Percentiles rank a stretch among this genome's conserved stretches.
Conservation (phyloP, 2,797 vertebrate genomes). For the Tenualosa ilisha region DNA sequence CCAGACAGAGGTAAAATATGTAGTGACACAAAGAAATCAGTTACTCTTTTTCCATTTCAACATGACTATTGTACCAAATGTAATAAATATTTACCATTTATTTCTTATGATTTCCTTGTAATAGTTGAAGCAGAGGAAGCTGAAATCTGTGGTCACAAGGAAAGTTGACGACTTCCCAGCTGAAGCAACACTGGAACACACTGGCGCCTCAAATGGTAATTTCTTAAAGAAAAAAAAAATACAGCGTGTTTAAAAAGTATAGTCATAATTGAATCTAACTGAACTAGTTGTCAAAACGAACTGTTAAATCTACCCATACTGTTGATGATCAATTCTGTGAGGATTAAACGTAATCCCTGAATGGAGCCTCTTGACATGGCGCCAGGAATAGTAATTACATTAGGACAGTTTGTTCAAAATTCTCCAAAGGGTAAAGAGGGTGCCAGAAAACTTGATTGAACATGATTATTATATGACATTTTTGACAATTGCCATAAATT, state of each 20-base stretch:
- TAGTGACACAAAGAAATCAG: neutral
- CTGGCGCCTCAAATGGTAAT: neutral
- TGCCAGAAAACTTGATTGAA: neutral
- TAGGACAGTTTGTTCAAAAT: neutral
- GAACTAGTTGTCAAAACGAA: neutral
- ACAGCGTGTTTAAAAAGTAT: neutral
- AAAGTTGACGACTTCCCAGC: slow-evolving; percentile 56
- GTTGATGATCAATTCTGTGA: neutral
- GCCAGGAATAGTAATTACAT: neutral
- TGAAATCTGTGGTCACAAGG: slow-evolving; percentile 61
- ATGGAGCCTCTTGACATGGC: neutral
- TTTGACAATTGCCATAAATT: neutral
- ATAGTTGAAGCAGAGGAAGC: slow-evolving; percentile 64
- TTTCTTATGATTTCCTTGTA: neutral
- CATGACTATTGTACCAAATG: neutral
- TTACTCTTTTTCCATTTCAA: neutral
- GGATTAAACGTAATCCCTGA: neutral
- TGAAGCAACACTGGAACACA: neutral
- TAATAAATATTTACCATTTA: neutral
- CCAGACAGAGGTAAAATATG: slow-evolving; percentile 82
- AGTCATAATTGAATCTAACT: neutral
- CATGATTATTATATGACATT: neutral
- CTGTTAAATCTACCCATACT: neutral
- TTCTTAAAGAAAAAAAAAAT: neutral
- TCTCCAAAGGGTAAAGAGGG: neutral